Evolutionary conservation across 30 jellyfish, hydroid and myxozoan species (phyloP).

Genomic region (Sanderia malayensis): DNA sequence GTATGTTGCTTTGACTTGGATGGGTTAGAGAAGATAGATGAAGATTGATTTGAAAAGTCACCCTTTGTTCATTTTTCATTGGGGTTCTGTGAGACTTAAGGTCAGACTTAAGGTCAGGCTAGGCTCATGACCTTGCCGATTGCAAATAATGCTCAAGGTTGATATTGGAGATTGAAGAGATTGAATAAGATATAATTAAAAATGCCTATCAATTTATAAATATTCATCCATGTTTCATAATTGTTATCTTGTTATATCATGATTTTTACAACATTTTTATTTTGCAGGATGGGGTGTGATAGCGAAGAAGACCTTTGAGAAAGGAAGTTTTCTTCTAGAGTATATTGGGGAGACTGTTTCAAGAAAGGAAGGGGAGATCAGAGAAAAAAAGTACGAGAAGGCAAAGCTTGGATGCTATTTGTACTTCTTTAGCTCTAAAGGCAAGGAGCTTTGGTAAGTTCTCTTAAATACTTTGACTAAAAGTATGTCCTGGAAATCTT

Average conservation of each 20-base stretch:
- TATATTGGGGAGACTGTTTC: neutral
- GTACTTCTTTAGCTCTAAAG: neutral
- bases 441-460: neutral
- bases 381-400: neutral
- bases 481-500: neutral
- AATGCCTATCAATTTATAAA: neutral
- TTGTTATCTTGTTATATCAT: neutral
- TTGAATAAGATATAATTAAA: neutral
- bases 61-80: neutral
- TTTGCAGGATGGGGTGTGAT: conserved; percentile 1
- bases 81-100: neutral
- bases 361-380: neutral
- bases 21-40: conserved; percentile 2
- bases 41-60: neutral
- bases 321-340: neutral
- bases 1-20: conserved; percentile 1
- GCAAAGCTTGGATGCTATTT: neutral
- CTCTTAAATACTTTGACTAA: neutral
- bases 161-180: neutral
- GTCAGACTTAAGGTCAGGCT: neutral
- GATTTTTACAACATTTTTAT: neutral
- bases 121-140: conserved; percentile 1
- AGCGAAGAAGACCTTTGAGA: neutral
- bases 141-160: neutral
- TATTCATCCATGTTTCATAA: neutral